Conservation (phyloP, 1,140 invertebrate genomes). For the Orius insidiosus region DNA sequence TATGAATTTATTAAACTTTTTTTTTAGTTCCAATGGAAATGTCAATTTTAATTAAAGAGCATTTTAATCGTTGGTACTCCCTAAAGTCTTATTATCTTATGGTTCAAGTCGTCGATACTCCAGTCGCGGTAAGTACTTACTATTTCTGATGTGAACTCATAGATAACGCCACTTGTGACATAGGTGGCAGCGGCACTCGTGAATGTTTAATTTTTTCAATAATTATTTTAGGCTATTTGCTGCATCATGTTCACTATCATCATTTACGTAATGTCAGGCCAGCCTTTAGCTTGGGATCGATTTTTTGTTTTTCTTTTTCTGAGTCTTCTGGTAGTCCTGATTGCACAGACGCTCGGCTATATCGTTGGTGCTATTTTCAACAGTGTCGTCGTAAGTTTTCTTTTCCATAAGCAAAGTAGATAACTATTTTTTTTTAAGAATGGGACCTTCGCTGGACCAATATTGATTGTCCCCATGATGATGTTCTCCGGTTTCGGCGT, state of each 20-base stretch:
- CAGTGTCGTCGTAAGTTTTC: conserved; percentile 55
- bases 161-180: not conserved
- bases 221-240: conserved; percentile 39
- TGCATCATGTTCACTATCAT: conserved; percentile 63
- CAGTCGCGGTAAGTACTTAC: conserved; percentile 42
- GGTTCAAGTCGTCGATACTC: conserved; percentile 66
- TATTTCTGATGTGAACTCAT: too few relatives aligned
- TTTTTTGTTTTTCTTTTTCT: conserved; percentile 71
- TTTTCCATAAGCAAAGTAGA: conserved; percentile 16
- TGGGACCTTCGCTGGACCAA: conserved; percentile 63
- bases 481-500: conserved; percentile 76
- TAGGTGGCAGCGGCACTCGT: too few relatives aligned
- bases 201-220: not conserved
- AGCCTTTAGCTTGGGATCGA: conserved; percentile 45
- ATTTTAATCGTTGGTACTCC: conserved; percentile 94
- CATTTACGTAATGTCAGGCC: conserved; percentile 71
- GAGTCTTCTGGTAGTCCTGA: conserved; percentile 62
- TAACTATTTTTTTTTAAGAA: conserved; percentile 36
- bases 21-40: conserved; percentile 79
- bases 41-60: conserved; percentile 76
- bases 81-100: conserved; percentile 80
- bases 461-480: conserved; percentile 64
- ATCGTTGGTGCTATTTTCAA: conserved; percentile 71
- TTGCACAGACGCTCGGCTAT: conserved; percentile 75
- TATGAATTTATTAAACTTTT: not conserved